Conservation (phyloP, 2,888 invertebrate species). For the Argynnis bischoffii region DNA sequence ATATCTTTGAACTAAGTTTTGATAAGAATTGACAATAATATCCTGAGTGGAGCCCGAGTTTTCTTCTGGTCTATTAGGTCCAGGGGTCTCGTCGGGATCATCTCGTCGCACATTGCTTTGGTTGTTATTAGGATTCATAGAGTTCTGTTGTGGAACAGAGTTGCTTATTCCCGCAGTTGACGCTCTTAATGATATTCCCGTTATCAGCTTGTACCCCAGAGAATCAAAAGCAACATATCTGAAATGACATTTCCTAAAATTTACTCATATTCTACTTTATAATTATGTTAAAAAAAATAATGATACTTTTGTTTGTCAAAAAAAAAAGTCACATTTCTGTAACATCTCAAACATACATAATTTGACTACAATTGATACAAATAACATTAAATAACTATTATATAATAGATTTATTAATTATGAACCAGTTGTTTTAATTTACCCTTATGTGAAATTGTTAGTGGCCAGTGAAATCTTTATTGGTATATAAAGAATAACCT, state of each 20-base stretch:
- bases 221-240: slow-evolving; percentile 93
- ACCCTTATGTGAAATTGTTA: too few species aligned
- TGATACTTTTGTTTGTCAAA: too few species aligned
- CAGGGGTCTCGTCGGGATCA: slow-evolving; percentile 53
- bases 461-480: too few species aligned
- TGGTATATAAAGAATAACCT: too few species aligned
- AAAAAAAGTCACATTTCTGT: too few species aligned
- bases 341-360: too few species aligned
- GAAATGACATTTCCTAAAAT: slow-evolving; percentile 45
- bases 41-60: slow-evolving; percentile 62
- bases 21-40: slow-evolving; percentile 75
- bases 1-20: slow-evolving; percentile 76
- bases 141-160: slow-evolving; percentile 54
- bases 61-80: slow-evolving; percentile 52
- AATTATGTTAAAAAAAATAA: too few species aligned
- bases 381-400: too few species aligned
- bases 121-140: slow-evolving; percentile 50
- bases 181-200: slow-evolving; percentile 86
- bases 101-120: slow-evolving; percentile 56
- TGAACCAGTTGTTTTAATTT: too few species aligned
- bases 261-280: too few species aligned
- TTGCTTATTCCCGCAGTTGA: slow-evolving; percentile 49
- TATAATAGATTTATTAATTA: too few species aligned
- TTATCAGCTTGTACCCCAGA: slow-evolving; percentile 90
- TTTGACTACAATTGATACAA: too few species aligned